Evolutionary conservation across 2,888 invertebrate species (phyloP).

Genomic region (Tenthredo scrophulariae): DNA sequence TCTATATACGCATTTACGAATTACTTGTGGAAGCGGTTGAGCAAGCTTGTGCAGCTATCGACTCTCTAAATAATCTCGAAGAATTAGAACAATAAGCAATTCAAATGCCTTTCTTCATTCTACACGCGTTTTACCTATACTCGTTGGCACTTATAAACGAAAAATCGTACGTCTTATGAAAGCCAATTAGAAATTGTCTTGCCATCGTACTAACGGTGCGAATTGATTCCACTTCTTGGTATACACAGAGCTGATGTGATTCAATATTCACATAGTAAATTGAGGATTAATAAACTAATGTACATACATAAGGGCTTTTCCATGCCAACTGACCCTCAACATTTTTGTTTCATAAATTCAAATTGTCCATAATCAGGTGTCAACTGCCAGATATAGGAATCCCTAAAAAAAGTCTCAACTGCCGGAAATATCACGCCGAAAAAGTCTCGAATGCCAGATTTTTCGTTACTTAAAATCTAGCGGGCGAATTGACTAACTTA

Average conservation of each 20-base stretch:
- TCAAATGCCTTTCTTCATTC: not conserved
- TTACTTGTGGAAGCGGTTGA: constrained; percentile 61
- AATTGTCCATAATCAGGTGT: no score
- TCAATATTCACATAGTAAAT: not conserved
- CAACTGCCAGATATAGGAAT: no score
- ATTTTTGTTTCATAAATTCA: no score
- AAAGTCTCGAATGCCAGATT: no score
- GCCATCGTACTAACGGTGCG: not conserved
- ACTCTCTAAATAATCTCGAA: constrained; percentile 64
- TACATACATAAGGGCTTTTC: not conserved
- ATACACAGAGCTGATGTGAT: not conserved
- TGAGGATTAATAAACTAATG: constrained; percentile 11
- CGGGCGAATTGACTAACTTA: no score
- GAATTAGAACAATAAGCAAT: constrained; percentile 48
- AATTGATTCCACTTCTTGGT: not conserved
- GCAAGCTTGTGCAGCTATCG: constrained; percentile 62
- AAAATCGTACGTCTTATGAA: not conserved
- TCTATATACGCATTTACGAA: constrained; percentile 64
- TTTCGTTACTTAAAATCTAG: no score
- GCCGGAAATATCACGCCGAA: no score
- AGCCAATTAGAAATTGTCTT: not conserved
- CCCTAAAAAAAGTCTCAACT: no score
- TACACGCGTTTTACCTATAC: not conserved
- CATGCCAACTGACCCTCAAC: no score
- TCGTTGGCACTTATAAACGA: not conserved